Evolutionary conservation across 2,113 vertebrate species (phyloP), one percentile per base, ranked within the genome.

Genomic region (Lepisosteus oculatus): DNA sequence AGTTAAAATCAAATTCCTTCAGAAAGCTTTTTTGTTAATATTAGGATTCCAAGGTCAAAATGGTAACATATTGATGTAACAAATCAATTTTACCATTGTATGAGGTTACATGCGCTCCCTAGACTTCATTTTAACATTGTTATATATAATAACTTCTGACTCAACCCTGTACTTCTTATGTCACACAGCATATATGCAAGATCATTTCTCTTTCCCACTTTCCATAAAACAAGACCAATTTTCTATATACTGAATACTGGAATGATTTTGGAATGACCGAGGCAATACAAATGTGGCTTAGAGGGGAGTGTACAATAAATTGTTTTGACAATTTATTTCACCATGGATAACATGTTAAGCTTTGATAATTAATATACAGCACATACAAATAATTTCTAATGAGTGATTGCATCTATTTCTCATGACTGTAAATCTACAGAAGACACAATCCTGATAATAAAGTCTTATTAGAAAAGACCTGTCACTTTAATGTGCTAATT

Each of bases 381-480:
- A 12, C 8, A 15, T 29, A 55, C 8, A 11, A 68, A 68, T 68
- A 13, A 55, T 29, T 55, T 68, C 47, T 54, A 15, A 68, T 68
- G 45, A 13, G 9, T 66, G 64, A 66, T 5, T 43, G 63, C 8
- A 42, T 65, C 63, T 66, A 45, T 44, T 45, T 66, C 64, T n/a
- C 42, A 43, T 66, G 45, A 66, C 64, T 66, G 13, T 47, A 45
- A 44, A 44, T 66, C 64, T 66, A 45, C 43, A 54, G 51, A 55
- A 9, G n/a, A 54, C 15, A 55, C 45, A 68, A 29, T 51, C 47
- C 2, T 51, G 47, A 59, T 29, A 1, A 14, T n/a, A 59, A 68
- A 68, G n/a, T 11, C 17, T 55, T 41, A 54, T 8, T 47, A 17
- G 51, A 68, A 8, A n/a, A 12, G 51, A 55, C 8, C 66, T 68